A percentile compares a stretch with the other conserved stretches of the same genome.
phyloP scores from a whole-genome alignment of 2,113 vertebrate species.

The Cepphus grylle region DNA sequence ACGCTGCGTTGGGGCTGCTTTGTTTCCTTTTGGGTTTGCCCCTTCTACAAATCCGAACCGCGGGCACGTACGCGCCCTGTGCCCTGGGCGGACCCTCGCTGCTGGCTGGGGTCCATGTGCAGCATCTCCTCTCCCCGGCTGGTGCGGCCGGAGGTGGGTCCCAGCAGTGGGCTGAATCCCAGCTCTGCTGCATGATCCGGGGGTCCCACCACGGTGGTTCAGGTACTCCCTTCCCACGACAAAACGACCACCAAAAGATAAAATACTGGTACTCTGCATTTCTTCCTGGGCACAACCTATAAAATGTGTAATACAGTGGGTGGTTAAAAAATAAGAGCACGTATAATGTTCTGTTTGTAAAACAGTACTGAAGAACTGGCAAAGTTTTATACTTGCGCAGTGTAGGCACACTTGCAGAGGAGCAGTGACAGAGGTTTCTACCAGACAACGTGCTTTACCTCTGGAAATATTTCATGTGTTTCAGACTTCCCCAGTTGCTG shows the following conservation, averaged over 20 bases:
- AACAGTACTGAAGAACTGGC: not conserved
- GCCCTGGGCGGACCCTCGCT: not conserved
- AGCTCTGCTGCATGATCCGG: fast-evolving
- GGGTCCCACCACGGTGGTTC: fast-evolving
- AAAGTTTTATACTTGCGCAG: not conserved
- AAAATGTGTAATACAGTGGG: not conserved
- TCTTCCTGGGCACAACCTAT: not conserved
- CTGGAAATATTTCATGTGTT: not conserved
- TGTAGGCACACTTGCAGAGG: not conserved
- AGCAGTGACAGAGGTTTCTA: not conserved
- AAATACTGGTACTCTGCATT: not conserved
- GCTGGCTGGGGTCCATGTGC: not conserved
- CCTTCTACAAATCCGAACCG: not conserved
- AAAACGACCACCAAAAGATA: not conserved
- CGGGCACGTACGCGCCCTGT: fast-evolving
- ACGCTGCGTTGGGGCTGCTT: not conserved
- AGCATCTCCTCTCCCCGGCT: not conserved
- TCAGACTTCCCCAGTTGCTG: not conserved
- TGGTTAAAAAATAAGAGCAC: not conserved
- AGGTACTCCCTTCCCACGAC: fast-evolving
- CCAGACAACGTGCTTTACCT: not conserved
- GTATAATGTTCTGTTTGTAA: not conserved
- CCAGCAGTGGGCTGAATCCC: not conserved
- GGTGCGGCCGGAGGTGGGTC: not conserved
- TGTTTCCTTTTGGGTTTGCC: not conserved